These are phyloP conservation scores for Napeogenes sylphis DNA, from an alignment of 2,888 invertebrate species.

Conservation along the genomic window DNA sequence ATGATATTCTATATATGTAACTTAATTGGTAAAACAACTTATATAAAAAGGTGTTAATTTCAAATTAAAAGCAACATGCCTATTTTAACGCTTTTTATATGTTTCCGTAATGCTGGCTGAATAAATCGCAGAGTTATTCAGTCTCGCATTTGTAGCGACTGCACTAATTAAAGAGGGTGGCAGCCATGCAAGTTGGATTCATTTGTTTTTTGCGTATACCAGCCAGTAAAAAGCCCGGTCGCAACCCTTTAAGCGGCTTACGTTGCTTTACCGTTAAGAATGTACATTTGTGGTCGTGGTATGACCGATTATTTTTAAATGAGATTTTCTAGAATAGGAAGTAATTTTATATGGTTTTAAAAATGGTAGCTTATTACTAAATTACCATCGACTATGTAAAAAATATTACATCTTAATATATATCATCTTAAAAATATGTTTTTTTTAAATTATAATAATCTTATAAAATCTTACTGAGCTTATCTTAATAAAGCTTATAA, in stretches of 20 bases:
- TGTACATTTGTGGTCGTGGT: constrained; percentile 17
- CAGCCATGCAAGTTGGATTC: constrained; percentile 38
- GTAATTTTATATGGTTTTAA: neutral
- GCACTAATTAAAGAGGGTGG: constrained; percentile 44
- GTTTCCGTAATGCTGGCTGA: constrained; percentile 8
- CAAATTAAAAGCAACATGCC: constrained; percentile 3
- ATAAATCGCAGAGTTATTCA: constrained; percentile 25
- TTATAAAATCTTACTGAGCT: no score
- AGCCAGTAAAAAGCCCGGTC: constrained; percentile 30
- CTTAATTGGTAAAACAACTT: neutral
- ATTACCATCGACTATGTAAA: no score
- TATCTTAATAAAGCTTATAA: no score
- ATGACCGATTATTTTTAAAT: constrained; percentile 21
- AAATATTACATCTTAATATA: no score
- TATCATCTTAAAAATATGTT: no score
- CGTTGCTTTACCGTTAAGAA: constrained; percentile 21
- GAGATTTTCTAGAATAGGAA: constrained; percentile 6
- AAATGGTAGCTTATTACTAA: neutral
- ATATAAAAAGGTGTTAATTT: constrained; percentile 1
- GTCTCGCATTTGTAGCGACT: constrained; percentile 29
- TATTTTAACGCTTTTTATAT: constrained; percentile 4
- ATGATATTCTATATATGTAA: no score
- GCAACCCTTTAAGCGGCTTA: constrained; percentile 31
- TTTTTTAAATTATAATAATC: no score
- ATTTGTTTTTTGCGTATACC: constrained; percentile 38